Percentiles rank a stretch among this genome's conserved stretches.
Evolutionary conservation across 2,113 vertebrate genomes (phyloP).

Genomic region (Neopipo cinnamomea): DNA sequence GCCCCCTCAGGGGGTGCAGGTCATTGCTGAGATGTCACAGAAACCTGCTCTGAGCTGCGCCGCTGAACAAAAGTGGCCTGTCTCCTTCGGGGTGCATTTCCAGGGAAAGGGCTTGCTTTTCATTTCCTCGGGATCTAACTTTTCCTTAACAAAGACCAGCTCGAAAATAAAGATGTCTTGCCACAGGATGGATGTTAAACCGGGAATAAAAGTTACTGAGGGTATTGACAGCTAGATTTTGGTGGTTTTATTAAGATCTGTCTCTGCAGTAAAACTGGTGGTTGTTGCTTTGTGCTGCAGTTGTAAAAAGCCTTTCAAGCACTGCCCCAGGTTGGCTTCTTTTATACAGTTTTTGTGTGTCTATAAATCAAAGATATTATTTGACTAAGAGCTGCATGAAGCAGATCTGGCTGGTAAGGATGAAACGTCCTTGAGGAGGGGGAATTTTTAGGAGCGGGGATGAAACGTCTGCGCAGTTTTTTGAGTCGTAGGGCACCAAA

Average conservation of each 20-base stretch:
- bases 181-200: not conserved
- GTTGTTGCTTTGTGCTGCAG: not conserved
- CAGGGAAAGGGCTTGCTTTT: conserved; percentile 9
- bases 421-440: not conserved
- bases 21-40: not conserved
- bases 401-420: not conserved
- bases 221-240: not conserved
- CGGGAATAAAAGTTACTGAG: not conserved
- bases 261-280: not conserved
- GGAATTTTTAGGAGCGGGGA: not conserved
- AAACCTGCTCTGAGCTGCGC: not conserved
- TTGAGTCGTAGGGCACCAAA: not conserved
- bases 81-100: not conserved
- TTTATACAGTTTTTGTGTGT: not conserved
- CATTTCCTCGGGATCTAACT: conserved; percentile 2
- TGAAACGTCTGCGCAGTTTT: not conserved
- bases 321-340: not conserved
- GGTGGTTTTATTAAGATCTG: conserved; percentile 25
- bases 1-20: not conserved
- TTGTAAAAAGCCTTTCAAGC: not conserved
- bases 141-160: not conserved
- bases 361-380: conserved; percentile 23
- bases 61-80: not conserved
- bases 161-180: not conserved
- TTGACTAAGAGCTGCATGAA: not conserved